These are phyloP conservation scores for Neomorphus geoffroyi DNA, from an alignment of 2,797 vertebrate species.

Conservation along the genomic window DNA sequence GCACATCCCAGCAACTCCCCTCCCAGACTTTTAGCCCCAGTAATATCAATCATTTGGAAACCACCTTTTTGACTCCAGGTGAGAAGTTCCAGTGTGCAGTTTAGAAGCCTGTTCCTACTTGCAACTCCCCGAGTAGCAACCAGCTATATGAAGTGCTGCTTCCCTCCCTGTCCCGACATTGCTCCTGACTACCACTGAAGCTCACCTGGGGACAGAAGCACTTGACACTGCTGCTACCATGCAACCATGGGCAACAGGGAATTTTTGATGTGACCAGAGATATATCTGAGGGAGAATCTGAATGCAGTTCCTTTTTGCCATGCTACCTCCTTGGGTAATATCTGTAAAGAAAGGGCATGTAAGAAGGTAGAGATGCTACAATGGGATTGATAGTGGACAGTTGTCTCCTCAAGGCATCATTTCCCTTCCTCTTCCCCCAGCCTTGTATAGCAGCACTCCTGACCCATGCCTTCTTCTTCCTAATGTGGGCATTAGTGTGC, in stretches of 20 bases:
- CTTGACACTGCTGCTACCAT: background rate
- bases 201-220: background rate
- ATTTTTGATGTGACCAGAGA: background rate
- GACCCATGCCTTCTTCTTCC: background rate
- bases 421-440: background rate
- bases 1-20: background rate
- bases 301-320: background rate
- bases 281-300: background rate
- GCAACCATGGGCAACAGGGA: background rate
- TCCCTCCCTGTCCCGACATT: background rate
- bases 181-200: background rate
- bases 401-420: background rate
- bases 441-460: background rate
- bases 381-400: background rate
- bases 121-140: background rate
- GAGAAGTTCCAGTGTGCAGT: background rate
- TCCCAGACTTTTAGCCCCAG: background rate
- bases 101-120: background rate
- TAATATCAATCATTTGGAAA: background rate
- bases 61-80: background rate
- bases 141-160: accelerated
- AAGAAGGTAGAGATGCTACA: background rate
- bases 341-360: background rate
- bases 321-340: background rate
- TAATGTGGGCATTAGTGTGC: background rate